Percentiles rank a stretch among this genome's conserved stretches.
phyloP scores from a whole-genome alignment of 1,140 invertebrate species.

The Coptotermes formosanus region DNA sequence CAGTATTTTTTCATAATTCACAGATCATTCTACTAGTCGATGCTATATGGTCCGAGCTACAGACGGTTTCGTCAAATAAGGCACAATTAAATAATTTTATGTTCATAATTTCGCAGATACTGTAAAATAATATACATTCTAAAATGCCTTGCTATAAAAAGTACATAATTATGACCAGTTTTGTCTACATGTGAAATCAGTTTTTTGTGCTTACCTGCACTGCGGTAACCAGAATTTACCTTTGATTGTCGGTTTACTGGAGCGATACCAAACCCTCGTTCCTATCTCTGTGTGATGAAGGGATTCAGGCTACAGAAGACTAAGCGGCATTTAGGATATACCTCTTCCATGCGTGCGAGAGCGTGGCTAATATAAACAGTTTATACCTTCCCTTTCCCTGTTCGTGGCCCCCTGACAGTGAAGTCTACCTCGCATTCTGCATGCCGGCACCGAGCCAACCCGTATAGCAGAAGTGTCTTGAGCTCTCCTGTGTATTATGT shows the following conservation, averaged over 20 bases:
- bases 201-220: not conserved
- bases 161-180: no score
- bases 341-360: not conserved
- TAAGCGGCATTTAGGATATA: not conserved
- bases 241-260: not conserved
- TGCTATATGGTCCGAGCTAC: no score
- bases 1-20: no score
- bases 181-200: no score
- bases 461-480: not conserved
- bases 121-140: no score
- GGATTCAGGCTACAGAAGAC: not conserved
- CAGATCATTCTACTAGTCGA: no score
- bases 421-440: not conserved
- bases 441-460: no score
- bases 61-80: no score
- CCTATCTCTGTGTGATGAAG: not conserved
- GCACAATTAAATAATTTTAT: no score
- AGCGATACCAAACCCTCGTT: not conserved
- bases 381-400: not conserved
- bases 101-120: no score
- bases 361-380: not conserved
- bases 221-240: not conserved
- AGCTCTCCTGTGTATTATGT: not conserved
- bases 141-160: no score
- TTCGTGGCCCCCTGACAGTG: not conserved